These are phyloP conservation scores for Caretta caretta DNA, from an alignment of 2,113 vertebrate genomes.

Conservation along the genomic window DNA sequence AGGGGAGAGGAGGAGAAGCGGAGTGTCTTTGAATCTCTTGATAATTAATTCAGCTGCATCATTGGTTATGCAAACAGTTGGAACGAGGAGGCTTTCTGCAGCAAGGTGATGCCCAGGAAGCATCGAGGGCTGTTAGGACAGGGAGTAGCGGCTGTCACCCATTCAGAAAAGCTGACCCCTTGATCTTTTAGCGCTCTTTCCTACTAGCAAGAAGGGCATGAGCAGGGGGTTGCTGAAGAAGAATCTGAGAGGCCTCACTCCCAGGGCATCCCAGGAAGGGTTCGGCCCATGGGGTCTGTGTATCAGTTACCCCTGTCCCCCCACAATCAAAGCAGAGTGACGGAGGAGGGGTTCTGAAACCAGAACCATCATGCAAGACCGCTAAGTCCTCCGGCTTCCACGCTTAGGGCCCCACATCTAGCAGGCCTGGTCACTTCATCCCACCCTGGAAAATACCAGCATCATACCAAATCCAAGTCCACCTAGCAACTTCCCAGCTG, in stretches of 20 bases:
- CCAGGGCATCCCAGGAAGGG: background rate
- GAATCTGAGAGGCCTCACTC: too few relatives aligned
- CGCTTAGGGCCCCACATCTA: accelerated
- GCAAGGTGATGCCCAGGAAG: background rate
- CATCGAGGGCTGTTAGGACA: background rate
- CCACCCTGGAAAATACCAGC: background rate
- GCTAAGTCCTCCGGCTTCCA: background rate
- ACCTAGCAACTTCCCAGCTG: background rate
- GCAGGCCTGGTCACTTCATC: background rate
- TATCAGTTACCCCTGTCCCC: accelerated
- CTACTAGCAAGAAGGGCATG: background rate
- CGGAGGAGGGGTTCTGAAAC: background rate
- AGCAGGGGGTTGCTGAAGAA: background rate
- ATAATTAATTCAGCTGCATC: constrained; percentile 62
- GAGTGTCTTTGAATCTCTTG: constrained; percentile 30
- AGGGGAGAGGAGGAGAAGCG: background rate
- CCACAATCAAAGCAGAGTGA: background rate
- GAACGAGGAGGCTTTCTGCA: constrained; percentile 19
- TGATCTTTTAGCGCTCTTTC: background rate
- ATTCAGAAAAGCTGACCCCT: background rate
- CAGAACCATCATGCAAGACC: background rate
- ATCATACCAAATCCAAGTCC: accelerated
- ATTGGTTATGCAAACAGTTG: constrained; percentile 53
- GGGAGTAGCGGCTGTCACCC: constrained; percentile 22
- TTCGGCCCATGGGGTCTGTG: background rate